Evolutionary conservation across 1,140 invertebrate species (phyloP).

Genomic region (Leptestheria dahalacensis): DNA sequence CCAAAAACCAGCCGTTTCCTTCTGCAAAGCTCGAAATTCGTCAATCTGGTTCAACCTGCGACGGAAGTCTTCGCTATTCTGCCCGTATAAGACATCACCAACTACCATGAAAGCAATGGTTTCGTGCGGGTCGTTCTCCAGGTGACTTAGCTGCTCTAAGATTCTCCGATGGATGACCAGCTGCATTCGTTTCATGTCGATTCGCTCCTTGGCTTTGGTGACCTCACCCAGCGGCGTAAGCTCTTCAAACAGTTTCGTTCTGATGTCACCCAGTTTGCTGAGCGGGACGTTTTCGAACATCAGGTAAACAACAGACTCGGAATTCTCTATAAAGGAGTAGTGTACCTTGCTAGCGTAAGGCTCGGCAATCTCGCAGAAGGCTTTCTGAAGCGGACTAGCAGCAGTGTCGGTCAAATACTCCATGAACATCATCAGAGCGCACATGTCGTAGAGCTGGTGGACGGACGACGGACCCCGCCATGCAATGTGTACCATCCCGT

Average conservation of each 20-base stretch:
- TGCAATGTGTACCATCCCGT: slow-evolving; percentile 59
- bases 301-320: slow-evolving; percentile 48
- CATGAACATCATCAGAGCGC: slow-evolving; percentile 49
- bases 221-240: slow-evolving; percentile 36
- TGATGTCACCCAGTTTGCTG: slow-evolving; percentile 44
- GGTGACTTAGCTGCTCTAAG: slow-evolving; percentile 47
- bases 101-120: slow-evolving; percentile 57
- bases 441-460: slow-evolving; percentile 37
- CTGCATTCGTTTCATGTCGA: slow-evolving; percentile 59
- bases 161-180: slow-evolving; percentile 55
- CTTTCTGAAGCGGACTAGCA: slow-evolving; percentile 62
- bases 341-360: slow-evolving; percentile 61
- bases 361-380: slow-evolving; percentile 69
- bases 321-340: slow-evolving; percentile 53
- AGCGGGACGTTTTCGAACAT: slow-evolving; percentile 61
- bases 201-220: slow-evolving; percentile 28
- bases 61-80: slow-evolving; percentile 35
- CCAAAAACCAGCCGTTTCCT: slow-evolving; percentile 54
- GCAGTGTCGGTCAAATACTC: slow-evolving; percentile 73
- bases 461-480: slow-evolving; percentile 68
- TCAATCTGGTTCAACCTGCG: slow-evolving; percentile 52
- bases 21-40: slow-evolving; percentile 42
- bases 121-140: slow-evolving; percentile 62
- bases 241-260: slow-evolving; percentile 39
- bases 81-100: slow-evolving; percentile 66